These are phyloP conservation scores for Druceiella hillmani DNA, from an alignment of 2,888 invertebrate genomes.

Conservation along the genomic window DNA sequence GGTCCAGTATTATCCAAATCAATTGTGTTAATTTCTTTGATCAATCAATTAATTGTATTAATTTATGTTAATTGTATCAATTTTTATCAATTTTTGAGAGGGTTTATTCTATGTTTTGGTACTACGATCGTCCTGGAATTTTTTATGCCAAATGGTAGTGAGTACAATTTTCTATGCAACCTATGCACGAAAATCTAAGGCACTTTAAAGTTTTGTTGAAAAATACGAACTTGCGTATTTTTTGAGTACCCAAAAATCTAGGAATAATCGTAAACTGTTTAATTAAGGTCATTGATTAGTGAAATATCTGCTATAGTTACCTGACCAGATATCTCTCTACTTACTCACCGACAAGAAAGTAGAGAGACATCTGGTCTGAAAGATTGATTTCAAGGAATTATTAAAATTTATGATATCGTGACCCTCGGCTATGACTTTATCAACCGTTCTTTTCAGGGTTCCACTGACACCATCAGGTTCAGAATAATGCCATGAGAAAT, in stretches of 20 bases:
- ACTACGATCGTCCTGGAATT: slow-evolving; percentile 17
- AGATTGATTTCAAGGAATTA: no score
- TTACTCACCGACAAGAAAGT: no score
- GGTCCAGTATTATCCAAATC: slow-evolving; percentile 9
- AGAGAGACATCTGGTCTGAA: no score
- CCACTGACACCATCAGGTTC: no score
- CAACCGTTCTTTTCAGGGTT: no score
- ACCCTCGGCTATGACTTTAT: no score
- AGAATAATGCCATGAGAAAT: no score
- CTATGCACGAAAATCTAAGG: slow-evolving; percentile 21
- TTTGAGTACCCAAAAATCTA: slow-evolving; percentile 21
- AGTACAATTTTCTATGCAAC: slow-evolving; percentile 17
- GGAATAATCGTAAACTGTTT: slow-evolving; percentile 17
- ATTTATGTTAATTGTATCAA: slow-evolving; percentile 9
- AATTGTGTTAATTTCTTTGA: slow-evolving; percentile 8
- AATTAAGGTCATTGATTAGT: no score
- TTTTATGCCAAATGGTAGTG: no score
- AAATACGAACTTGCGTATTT: slow-evolving; percentile 22
- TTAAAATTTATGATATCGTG: no score
- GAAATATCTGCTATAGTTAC: no score
- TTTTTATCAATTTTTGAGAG: slow-evolving; percentile 12
- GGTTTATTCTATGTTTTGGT: slow-evolving; percentile 8
- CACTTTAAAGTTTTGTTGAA: slow-evolving; percentile 14
- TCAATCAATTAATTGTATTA: slow-evolving; percentile 11
- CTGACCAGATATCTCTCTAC: no score